Evolutionary conservation across 2,888 invertebrate genomes (phyloP).

Genomic region (Mongoloraphidia duomilia): DNA sequence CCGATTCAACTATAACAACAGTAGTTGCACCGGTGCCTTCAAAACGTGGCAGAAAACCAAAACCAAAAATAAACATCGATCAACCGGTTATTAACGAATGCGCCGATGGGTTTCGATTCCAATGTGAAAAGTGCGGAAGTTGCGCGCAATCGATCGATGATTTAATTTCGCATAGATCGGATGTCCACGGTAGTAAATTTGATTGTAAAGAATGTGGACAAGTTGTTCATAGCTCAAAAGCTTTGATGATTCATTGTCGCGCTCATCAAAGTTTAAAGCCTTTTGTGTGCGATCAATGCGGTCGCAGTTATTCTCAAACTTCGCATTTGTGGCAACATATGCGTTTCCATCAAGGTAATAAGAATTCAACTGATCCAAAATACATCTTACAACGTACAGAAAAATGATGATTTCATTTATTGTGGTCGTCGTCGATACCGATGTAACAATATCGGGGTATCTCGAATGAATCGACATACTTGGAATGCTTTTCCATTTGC

Average conservation of each 20-base stretch:
- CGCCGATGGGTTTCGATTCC: slow-evolving; percentile 25
- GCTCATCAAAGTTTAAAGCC: slow-evolving; percentile 32
- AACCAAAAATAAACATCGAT: slow-evolving; percentile 11
- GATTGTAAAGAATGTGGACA: slow-evolving; percentile 30
- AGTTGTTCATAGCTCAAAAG: slow-evolving; percentile 28
- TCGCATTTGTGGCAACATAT: slow-evolving; percentile 52
- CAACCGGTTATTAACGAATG: slow-evolving; percentile 9
- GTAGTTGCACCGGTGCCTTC: slow-evolving; percentile 10
- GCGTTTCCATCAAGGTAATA: slow-evolving; percentile 44
- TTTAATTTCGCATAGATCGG: slow-evolving; percentile 25
- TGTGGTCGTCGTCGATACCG: too few relatives aligned
- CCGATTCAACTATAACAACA: background rate
- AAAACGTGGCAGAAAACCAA: slow-evolving; percentile 26
- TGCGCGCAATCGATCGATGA: slow-evolving; percentile 23
- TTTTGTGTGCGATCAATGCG: slow-evolving; percentile 44
- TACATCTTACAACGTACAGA: background rate
- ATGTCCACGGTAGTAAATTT: slow-evolving; percentile 28
- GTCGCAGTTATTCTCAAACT: slow-evolving; percentile 45
- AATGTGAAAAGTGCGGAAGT: slow-evolving; percentile 28
- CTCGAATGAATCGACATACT: too few relatives aligned
- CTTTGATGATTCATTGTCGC: slow-evolving; percentile 28
- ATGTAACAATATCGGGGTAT: too few relatives aligned
- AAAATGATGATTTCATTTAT: background rate
- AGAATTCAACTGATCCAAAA: slow-evolving; percentile 3
- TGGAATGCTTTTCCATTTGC: too few relatives aligned